Evolutionary conservation across 2,797 vertebrate genomes (phyloP).

Genomic region (Clarias pachynema): DNA sequence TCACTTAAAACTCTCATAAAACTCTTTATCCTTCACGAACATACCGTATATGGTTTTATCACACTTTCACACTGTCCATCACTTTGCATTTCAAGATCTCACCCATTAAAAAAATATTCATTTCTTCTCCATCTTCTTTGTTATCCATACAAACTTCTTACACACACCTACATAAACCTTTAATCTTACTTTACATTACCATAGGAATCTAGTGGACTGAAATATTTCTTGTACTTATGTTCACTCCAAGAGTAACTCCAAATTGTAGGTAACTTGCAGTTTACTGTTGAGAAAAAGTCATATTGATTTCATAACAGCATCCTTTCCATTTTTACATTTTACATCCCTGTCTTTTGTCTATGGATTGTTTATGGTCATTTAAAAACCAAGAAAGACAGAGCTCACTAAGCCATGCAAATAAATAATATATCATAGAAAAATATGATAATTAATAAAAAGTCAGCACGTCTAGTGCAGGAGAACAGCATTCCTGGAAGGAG

Average conservation of each 20-base stretch:
- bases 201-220: neutral
- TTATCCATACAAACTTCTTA: slow-evolving; percentile 18
- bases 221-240: neutral
- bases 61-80: slow-evolving; percentile 9
- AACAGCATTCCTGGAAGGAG: slow-evolving; percentile 38
- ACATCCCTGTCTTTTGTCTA: neutral
- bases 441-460: slow-evolving; percentile 29
- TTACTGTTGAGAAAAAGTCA: neutral
- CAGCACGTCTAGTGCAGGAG: slow-evolving; percentile 58
- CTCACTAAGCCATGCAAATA: slow-evolving; percentile 40
- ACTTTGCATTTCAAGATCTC: neutral
- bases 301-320: neutral
- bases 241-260: neutral
- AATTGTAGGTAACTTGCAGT: neutral
- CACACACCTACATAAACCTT: slow-evolving; percentile 34
- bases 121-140: neutral
- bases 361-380: neutral
- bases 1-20: neutral
- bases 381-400: neutral
- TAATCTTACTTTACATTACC: slow-evolving; percentile 7
- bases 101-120: neutral
- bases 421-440: slow-evolving; percentile 39
- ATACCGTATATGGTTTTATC: slow-evolving; percentile 30
- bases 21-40: slow-evolving; percentile 8
- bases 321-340: no score